These are phyloP conservation scores for Pegea sp. DNA, from an alignment of 23 tunicate genomes.

Conservation along the genomic window DNA sequence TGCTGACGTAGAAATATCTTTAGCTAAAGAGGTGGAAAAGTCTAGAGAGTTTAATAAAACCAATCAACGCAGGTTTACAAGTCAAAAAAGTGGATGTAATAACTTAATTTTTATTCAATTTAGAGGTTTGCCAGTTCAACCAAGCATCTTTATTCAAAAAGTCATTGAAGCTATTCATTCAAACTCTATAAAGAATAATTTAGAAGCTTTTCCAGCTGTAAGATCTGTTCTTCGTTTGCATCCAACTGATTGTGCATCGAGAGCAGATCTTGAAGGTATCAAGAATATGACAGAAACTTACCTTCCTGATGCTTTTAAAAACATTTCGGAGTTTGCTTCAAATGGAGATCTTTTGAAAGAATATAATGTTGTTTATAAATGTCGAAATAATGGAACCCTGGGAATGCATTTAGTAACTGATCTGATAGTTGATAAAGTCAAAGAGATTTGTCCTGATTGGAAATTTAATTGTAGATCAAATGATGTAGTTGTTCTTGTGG, in stretches of 20 bases:
- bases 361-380: slow-evolving; percentile 30
- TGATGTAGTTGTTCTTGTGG: slow-evolving; percentile 18
- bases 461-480: slow-evolving; percentile 40
- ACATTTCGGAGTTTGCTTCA: slow-evolving; percentile 1
- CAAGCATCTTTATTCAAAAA: slow-evolving; percentile 19
- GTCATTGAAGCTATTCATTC: no score
- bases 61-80: slow-evolving; percentile 11
- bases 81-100: slow-evolving; percentile 50
- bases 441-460: slow-evolving; percentile 14
- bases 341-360: slow-evolving; percentile 10
- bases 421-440: slow-evolving; percentile 8
- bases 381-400: slow-evolving; percentile 36
- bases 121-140: slow-evolving; percentile 7
- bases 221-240: slow-evolving; percentile 40
- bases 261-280: slow-evolving; percentile 26
- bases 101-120: slow-evolving; percentile 29
- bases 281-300: slow-evolving; percentile 9
- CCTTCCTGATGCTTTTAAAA: slow-evolving; percentile 11
- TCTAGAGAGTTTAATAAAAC: neutral
- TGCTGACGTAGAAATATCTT: slow-evolving; percentile 27
- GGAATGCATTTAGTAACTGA: slow-evolving; percentile 11
- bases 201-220: slow-evolving; percentile 5
- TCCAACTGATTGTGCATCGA: slow-evolving; percentile 35
- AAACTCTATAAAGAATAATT: no score
- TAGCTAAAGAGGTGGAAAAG: slow-evolving; percentile 9